Evolutionary conservation across 2,113 vertebrate species (phyloP).

Genomic region (Boulengeromyrus knoepffleri): DNA sequence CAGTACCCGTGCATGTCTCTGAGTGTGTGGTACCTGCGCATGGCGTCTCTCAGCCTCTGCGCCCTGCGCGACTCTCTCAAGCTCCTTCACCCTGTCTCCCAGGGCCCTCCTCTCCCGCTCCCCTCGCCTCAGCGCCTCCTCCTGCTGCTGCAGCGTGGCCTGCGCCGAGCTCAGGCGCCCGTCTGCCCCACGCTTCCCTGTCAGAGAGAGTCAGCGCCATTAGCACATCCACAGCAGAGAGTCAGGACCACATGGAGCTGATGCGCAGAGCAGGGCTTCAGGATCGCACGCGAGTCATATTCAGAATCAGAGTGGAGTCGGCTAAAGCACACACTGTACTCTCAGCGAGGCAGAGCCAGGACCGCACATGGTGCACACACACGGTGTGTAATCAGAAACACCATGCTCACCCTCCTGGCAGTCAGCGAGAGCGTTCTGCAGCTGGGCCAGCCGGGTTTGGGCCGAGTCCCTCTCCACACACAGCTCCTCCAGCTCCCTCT

Average conservation of each 20-base stretch:
- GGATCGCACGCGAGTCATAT: not conserved
- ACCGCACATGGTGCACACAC: not conserved
- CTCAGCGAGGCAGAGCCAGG: not conserved
- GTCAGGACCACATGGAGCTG: not conserved
- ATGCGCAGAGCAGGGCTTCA: not conserved
- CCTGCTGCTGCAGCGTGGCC: constrained; percentile 66
- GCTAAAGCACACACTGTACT: not conserved
- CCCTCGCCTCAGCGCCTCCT: constrained; percentile 61
- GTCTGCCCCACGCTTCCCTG: constrained; percentile 61
- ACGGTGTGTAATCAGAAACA: not conserved
- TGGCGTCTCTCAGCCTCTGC: constrained; percentile 59
- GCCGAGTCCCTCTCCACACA: constrained; percentile 59
- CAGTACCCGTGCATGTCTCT: not conserved
- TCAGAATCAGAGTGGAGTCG: not conserved
- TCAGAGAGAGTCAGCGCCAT: not conserved
- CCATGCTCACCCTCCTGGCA: constrained; percentile 67
- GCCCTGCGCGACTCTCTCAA: constrained; percentile 67
- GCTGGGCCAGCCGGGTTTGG: constrained; percentile 56
- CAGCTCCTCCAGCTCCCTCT: constrained; percentile 67
- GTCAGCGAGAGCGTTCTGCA: constrained; percentile 70
- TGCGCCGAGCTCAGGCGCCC: constrained; percentile 64
- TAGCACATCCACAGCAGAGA: not conserved
- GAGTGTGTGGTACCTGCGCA: constrained; percentile 57
- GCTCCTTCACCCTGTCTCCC: constrained; percentile 58
- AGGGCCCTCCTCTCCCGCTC: constrained; percentile 67